Evolutionary conservation across 2,113 vertebrate species (phyloP), one percentile per base, ranked within the genome.

Genomic region (Dipodomys merriami): DNA sequence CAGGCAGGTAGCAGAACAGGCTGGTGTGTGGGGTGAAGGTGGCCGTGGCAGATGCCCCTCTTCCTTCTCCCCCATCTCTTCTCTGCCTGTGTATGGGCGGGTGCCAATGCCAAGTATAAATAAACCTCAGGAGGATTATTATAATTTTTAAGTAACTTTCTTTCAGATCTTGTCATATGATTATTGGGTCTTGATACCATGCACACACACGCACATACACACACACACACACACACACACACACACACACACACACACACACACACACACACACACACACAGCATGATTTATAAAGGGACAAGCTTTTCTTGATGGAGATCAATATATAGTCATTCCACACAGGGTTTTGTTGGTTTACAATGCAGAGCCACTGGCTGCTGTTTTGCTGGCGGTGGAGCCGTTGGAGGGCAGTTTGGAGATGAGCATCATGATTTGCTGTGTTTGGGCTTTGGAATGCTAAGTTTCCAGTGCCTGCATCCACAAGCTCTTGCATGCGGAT

Each of bases 381-480:
- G 71, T 33, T 80, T 96, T 93, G 49, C 49, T 49, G 49, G 49
- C 49, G 2, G 49, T 49, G 49, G 12, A 49, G 49, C 49, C 12
- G 49, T 49, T 12, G 2, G 49, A 49, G 49, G 12, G 49, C 49
- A 12, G 8, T 49, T 12, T 49, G 8, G 12, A 49, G 49, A 39
- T 49, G 53, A 57, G 53, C 53, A 11, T 25, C 62, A 5, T 64
- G 62, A 64, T 20, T 64, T 64, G 62, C 62, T 64, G 62, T 23
- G 62, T 64, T 53, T 7, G 83, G 87, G 62, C 35, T 91, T n/a
- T 90, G 76, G 65, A 44, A 2, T 10, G 57, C 80, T 86, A 86
- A 62, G 71, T 88, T 94, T 88, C 94, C 79, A 57, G 90, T 86
- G 93, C 94, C 92, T 88, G 95, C 93, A 84, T 86, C 86, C 92